Evolutionary conservation across 1,140 invertebrate genomes (phyloP), one percentile per base, ranked within the genome.

Genomic region (Planococcus citri): DNA sequence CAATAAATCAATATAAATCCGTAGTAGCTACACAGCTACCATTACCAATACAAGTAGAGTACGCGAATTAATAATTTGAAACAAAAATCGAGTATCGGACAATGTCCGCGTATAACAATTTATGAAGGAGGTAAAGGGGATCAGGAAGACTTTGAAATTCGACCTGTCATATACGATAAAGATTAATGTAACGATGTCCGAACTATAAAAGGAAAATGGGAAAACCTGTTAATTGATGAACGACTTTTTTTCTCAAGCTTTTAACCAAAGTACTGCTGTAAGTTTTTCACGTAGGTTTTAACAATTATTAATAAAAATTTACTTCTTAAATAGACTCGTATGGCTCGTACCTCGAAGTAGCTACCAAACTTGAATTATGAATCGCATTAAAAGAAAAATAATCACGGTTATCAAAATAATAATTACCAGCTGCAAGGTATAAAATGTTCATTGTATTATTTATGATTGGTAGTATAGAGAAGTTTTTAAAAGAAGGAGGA

Each of bases 361-460:
- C 41, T 51, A 51, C 41, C 41, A 51, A 51, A 51, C 12, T 51
- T 51, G 41, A 51, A 51, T 51, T 51, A 51, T 51, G 41, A 51
- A 51, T 51, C 41, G 17, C 17, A 51, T 51, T 51, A 51, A 51
- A 51, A 51, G 41, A 14, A 20, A 51, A 51, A 51, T 51, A 51
- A 51, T 51, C 41, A 51, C 41, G 41, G 41, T 51, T 51, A 51
- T 51, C 41, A 51, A 51, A 51, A 51, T 51, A 51, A 51, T 51
- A 51, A 51, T 51, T 51, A 51, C 41, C 41, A 51, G 41, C 41
- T 51, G 41, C 41, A 51, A 51, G 41, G 41, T 51, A 51, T 51
- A 51, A 51, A 51, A 51, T 51, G 41, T 51, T 51, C 41, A 51
- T 51, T 51, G 41, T 51, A 51, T 51, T 51, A 51, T 51, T 51